Evolutionary conservation across 2,888 invertebrate species (phyloP), one percentile per base, ranked within the genome.

Genomic region (Lepidonotus clava): DNA sequence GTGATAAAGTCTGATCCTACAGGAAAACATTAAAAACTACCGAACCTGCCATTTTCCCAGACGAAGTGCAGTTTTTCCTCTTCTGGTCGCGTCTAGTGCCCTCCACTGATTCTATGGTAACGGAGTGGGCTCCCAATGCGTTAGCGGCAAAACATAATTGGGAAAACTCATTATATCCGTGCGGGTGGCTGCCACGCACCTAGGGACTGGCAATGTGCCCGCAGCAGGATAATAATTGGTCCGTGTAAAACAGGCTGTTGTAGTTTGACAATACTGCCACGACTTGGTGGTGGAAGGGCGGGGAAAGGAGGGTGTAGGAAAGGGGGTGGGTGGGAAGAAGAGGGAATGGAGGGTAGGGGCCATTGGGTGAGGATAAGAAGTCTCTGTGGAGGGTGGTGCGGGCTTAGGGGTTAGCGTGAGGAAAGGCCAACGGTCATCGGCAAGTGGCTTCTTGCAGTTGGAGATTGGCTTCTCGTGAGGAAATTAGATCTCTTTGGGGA

Each of bases 111-210:
- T 53, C n/a, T 32, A 24, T 61, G 61, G 61, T 61, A 28, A 32
- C 28, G 24, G 61, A 28, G 38, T 34, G 5, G 36, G 11, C 38
- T 14, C 6, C 38, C 36, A n/a, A 40, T 36, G 38, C 8, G 38
- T 76, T 76, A 76, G 76, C 76, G 21, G n/a, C 38, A 38, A 76
- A 76, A 34, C 38, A 76, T 76, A 76, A 76, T 76, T 76, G 38
- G 76, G n/a, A 76, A 34, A 76, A 36, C n/a, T 76, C 38, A 76
- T 76, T 76, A 40, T 38, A 76, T 11, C 28, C 1, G n/a, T 61
- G 61, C 28, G 61, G 61, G 61, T 61, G 61, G 46, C 61, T 28
- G 24, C n/a, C n/a, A n/a, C n/a, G 61, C 61, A 32, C 28, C 61
- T 61, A 24, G 4, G 28, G 61, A n/a, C 28, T 61, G 61, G 61